phyloP scores from a whole-genome alignment of 2,797 vertebrate species.

The Streptopelia turtur region DNA sequence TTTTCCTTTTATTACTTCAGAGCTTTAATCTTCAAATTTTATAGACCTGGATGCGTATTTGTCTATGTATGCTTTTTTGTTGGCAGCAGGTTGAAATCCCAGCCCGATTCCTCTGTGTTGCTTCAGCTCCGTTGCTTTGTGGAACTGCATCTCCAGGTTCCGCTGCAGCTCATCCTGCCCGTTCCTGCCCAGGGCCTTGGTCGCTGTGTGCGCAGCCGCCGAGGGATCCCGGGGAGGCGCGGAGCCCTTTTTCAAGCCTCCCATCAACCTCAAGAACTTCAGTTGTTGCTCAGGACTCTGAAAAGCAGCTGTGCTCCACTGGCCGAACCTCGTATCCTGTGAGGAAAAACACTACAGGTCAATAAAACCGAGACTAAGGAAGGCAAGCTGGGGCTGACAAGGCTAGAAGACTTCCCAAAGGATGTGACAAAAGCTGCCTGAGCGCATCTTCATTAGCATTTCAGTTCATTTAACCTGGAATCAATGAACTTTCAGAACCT shows the following conservation, averaged over 20 bases:
- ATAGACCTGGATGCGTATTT: constrained; percentile 79
- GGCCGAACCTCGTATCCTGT: constrained; percentile 81
- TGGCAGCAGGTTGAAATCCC: constrained; percentile 81
- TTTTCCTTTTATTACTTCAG: neutral
- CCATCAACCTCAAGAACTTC: constrained; percentile 95
- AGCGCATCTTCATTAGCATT: neutral
- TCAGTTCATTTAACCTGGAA: neutral
- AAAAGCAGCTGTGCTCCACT: constrained; percentile 91
- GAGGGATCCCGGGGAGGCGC: neutral
- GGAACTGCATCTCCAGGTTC: constrained; percentile 86
- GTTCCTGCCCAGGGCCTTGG: constrained; percentile 86
- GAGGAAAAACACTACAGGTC: neutral
- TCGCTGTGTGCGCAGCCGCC: constrained; percentile 36
- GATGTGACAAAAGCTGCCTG: neutral
- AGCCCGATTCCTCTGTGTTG: constrained; percentile 82
- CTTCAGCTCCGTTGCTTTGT: constrained; percentile 84
- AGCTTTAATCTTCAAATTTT: constrained; percentile 83
- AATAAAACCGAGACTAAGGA: neutral
- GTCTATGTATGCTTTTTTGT: constrained; percentile 84
- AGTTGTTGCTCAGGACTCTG: constrained; percentile 80
- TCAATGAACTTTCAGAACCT: neutral
- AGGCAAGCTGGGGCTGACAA: neutral
- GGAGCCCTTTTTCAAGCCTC: constrained; percentile 86
- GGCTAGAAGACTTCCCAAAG: neutral
- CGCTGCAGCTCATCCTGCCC: constrained; percentile 82